These are phyloP conservation scores for Cotesia vestalis DNA, from an alignment of 1,140 invertebrate species.

Conservation along the genomic window DNA sequence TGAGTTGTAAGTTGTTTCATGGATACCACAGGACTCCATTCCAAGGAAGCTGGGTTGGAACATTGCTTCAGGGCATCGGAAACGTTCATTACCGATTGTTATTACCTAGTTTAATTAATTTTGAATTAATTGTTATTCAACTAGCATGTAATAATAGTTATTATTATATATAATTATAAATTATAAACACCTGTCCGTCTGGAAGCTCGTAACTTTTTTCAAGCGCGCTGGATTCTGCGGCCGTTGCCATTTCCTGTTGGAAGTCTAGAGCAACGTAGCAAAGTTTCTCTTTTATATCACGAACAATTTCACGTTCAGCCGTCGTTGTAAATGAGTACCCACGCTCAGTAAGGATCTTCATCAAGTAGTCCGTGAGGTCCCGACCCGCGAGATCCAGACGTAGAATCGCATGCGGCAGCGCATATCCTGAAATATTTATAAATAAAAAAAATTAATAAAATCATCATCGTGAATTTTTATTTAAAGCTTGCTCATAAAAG, in stretches of 20 bases:
- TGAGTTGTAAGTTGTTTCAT: conserved; percentile 85
- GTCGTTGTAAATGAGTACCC: conserved; percentile 77
- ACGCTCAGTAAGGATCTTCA: conserved; percentile 89
- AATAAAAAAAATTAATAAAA: not conserved
- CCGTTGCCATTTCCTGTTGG: conserved; percentile 88
- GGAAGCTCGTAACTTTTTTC: conserved; percentile 87
- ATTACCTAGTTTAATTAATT: conserved; percentile 67
- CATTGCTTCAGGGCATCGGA: conserved; percentile 92
- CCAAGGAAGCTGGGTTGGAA: conserved; percentile 92
- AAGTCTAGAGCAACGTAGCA: conserved; percentile 86
- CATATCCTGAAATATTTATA: conserved; percentile 64
- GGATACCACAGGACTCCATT: conserved; percentile 75
- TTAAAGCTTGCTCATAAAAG: not conserved
- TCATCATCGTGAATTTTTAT: too few species aligned
- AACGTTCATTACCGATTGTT: conserved; percentile 93
- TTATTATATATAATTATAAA: too few species aligned
- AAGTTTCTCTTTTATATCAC: conserved; percentile 77
- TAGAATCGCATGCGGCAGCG: conserved; percentile 81
- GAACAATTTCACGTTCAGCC: conserved; percentile 84
- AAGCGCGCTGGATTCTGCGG: conserved; percentile 81
- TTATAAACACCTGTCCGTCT: conserved; percentile 76
- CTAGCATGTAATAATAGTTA: not conserved
- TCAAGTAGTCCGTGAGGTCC: conserved; percentile 87
- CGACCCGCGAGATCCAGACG: conserved; percentile 90
- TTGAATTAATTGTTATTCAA: conserved; percentile 1